phyloP scores from a whole-genome alignment of 2,113 vertebrate species.

The Diphyllodes magnificus region DNA sequence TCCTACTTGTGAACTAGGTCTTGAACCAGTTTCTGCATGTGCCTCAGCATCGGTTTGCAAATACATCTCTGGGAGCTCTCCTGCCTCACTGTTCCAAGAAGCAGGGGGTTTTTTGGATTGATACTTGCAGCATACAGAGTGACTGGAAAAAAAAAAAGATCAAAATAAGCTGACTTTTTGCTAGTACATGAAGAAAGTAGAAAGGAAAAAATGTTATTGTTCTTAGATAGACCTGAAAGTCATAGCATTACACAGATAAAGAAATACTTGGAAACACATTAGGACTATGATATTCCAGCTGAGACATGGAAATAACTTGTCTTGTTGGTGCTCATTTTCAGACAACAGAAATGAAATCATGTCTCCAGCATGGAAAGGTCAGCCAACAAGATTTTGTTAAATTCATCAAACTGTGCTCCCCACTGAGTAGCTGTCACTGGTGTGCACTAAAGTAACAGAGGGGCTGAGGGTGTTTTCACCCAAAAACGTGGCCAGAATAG shows the following conservation, averaged over 20 bases:
- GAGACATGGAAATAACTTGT: conserved; percentile 56
- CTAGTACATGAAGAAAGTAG: neutral
- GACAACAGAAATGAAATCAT: conserved; percentile 68
- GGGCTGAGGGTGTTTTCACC: conserved; percentile 28
- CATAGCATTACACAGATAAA: neutral
- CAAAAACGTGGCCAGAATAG: conserved; percentile 34
- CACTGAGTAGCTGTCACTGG: neutral
- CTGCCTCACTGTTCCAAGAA: neutral
- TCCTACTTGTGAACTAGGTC: neutral
- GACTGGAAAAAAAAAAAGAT: neutral
- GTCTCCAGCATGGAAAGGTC: conserved; percentile 47
- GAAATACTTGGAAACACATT: conserved; percentile 31
- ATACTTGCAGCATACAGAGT: neutral
- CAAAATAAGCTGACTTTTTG: neutral
- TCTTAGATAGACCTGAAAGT: conserved; percentile 38
- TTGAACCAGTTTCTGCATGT: neutral
- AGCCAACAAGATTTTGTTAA: conserved; percentile 56
- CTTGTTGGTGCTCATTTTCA: conserved; percentile 46
- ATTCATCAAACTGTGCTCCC: conserved; percentile 49
- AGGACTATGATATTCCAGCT: conserved; percentile 2
- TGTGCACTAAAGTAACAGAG: neutral
- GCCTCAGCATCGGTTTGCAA: neutral
- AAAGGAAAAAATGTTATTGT: neutral
- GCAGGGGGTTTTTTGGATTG: neutral
- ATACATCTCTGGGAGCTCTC: neutral